These are phyloP conservation scores for Drosophila littoralis DNA, from an alignment of 1,140 invertebrate species.

Conservation along the genomic window DNA sequence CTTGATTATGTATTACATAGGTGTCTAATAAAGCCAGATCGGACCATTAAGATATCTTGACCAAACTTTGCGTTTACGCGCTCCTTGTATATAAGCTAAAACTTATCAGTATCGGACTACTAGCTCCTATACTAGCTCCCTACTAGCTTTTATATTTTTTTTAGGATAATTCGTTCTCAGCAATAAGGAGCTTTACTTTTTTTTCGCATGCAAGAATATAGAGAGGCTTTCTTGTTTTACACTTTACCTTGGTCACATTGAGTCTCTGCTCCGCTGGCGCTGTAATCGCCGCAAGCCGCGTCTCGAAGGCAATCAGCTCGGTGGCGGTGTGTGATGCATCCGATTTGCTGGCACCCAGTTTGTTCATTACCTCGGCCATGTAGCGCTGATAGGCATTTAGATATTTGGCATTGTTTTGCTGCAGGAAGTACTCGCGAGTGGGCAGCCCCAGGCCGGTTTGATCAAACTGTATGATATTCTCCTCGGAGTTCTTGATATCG, in stretches of 20 bases:
- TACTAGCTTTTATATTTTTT: too few species aligned
- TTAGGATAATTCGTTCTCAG: too few species aligned
- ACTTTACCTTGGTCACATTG: constrained; percentile 86
- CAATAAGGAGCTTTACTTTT: too few species aligned
- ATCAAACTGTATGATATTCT: constrained; percentile 95
- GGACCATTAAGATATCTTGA: too few species aligned
- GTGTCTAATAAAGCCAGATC: too few species aligned
- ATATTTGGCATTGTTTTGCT: constrained; percentile 88
- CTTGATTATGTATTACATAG: too few species aligned
- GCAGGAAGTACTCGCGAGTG: constrained; percentile 93
- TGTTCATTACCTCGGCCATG: constrained; percentile 88
- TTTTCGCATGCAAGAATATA: too few species aligned
- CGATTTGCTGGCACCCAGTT: constrained; percentile 88
- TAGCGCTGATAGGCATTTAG: constrained; percentile 92
- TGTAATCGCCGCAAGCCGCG: constrained; percentile 86
- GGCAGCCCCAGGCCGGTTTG: constrained; percentile 94
- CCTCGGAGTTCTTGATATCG: constrained; percentile 94
- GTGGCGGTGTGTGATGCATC: constrained; percentile 88
- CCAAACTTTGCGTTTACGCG: too few species aligned
- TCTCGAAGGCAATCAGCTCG: constrained; percentile 93
- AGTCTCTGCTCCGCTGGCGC: constrained; percentile 91
- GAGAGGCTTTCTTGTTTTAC: too few species aligned
- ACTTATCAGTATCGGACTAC: too few species aligned
- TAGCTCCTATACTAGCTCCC: too few species aligned
- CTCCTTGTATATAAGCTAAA: too few species aligned